A percentile compares a stretch with the other conserved stretches of the same genome.
phyloP scores from a whole-genome alignment of 2,113 vertebrate species.

The Eonycteris spelaea region DNA sequence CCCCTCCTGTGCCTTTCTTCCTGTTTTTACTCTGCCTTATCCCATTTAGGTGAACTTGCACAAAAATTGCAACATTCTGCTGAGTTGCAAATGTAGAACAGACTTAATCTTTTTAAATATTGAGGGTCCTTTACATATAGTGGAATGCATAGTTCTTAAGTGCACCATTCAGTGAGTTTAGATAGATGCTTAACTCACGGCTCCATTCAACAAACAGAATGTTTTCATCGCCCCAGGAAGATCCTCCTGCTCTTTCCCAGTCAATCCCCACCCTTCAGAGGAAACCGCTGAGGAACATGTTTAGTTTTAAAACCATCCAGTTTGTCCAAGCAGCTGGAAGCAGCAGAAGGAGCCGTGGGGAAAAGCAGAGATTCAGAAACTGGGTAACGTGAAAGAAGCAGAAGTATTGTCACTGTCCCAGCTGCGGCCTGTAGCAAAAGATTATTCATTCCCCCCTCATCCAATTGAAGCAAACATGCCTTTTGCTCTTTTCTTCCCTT shows the following conservation, averaged over 20 bases:
- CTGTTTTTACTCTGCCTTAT: background rate
- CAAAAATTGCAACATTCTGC: background rate
- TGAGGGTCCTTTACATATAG: background rate
- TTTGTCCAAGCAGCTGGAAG: background rate
- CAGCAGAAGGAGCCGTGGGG: background rate
- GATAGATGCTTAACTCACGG: background rate
- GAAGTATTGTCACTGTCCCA: background rate
- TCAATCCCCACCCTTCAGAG: background rate
- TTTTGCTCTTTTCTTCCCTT: background rate
- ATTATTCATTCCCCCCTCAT: background rate
- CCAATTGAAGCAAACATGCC: background rate
- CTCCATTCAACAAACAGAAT: background rate
- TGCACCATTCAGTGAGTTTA: background rate
- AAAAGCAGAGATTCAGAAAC: background rate
- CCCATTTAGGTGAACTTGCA: background rate
- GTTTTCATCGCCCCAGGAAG: background rate
- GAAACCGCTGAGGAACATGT: accelerated
- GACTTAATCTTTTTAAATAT: background rate
- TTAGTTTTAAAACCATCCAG: background rate
- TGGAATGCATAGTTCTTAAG: background rate
- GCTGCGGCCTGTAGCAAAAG: background rate
- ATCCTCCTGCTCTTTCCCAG: background rate
- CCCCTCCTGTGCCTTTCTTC: background rate
- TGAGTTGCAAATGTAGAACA: background rate
- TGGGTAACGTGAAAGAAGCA: too few species aligned